Evolutionary conservation across 2,888 invertebrate genomes (phyloP), one percentile per base, ranked within the genome.

Genomic region (Cancer borealis): DNA sequence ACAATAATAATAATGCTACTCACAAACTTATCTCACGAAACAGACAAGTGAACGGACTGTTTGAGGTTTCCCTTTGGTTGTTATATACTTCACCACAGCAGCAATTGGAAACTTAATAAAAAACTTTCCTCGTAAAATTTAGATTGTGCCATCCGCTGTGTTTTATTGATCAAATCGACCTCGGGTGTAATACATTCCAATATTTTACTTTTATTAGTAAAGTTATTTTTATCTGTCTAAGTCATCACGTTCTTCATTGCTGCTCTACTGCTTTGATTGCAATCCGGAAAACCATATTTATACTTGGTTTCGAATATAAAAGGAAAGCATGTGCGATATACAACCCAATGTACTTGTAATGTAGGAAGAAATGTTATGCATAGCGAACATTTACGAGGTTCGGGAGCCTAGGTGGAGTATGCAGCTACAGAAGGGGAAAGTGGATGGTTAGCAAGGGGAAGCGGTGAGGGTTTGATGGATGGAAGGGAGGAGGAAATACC

Each of bases 81-180:
- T 91, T 93, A 93, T 92, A 92, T 88, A 88, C 91, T 93, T 93
- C 79, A 88, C 92, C 93, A 87, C 92, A 84, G 84, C 84, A 94
- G 92, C 93, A 92, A 92, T 94, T 92, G 93, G 93, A 92, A 92
- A 92, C 93, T 94, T 49, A 92, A 88, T 84, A 92, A 66, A 66
- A 93, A 94, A 94, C 91, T 94, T 94, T 30, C 73, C 54, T 90
- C 93, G 92, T 94, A 94, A 94, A 94, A 60, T 30, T 92, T 94
- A 88, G 91, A 94, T 94, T 92, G 93, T 88, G 39, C 46, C 84
- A 79, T 46, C 93, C 88, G 88, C 93, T 93, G 88, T 60, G 49
- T 88, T 60, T 91, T 49, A 30, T 49, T 54, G 90, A 87, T 91
- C 91, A 93, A 84, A 84, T 93, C 54, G 79, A 47, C n/a, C 39